A percentile compares a stretch with the other conserved stretches of the same genome.
Conservation (phyloP, 2,888 invertebrate species). For the Idaea biselata region DNA sequence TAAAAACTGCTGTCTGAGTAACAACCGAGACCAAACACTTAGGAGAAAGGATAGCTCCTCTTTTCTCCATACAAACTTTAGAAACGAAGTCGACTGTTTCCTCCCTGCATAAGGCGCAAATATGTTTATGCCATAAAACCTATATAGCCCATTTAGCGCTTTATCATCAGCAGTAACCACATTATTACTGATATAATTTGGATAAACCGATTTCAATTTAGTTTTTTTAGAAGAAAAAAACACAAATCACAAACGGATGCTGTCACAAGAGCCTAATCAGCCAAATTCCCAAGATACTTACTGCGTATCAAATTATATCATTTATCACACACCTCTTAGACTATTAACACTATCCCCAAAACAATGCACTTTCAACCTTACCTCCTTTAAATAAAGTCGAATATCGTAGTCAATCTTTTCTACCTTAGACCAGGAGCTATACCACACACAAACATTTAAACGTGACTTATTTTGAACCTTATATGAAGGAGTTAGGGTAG, state of each 20-base stretch:
- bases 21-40: too few relatives aligned
- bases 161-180: too few relatives aligned
- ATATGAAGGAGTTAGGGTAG: background rate
- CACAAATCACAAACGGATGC: background rate
- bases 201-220: background rate
- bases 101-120: too few relatives aligned
- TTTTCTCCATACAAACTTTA: too few relatives aligned
- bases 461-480: background rate
- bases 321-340: constrained; percentile 41
- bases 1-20: too few relatives aligned
- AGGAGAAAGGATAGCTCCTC: too few relatives aligned
- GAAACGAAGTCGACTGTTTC: too few relatives aligned
- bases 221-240: background rate
- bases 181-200: too few relatives aligned
- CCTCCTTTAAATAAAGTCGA: background rate
- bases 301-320: constrained; percentile 45
- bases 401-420: background rate
- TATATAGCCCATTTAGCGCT: too few relatives aligned
- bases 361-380: background rate
- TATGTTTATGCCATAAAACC: too few relatives aligned
- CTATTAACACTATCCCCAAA: constrained; percentile 20
- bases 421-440: background rate
- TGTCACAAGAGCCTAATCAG: constrained; percentile 31
- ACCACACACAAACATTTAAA: background rate
- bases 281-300: constrained; percentile 39